A percentile compares a stretch with the other conserved stretches of the same genome.
Evolutionary conservation across 2,888 invertebrate species (phyloP).

Genomic region (Agrotis clavis): DNA sequence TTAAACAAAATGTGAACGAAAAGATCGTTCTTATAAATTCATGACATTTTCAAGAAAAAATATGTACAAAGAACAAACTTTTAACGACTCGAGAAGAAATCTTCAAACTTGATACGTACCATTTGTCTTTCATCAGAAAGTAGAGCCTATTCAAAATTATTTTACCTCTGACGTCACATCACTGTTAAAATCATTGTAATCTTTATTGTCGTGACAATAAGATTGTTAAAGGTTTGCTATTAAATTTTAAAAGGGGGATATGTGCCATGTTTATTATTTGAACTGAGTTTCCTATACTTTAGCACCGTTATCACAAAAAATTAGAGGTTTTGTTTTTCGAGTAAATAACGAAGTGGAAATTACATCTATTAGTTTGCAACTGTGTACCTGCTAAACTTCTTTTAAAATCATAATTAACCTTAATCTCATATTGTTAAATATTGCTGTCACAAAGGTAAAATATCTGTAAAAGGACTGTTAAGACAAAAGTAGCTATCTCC

Average conservation of each 20-base stretch:
- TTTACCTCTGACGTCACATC: background rate
- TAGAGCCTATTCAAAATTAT: background rate
- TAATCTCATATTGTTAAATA: too few relatives aligned
- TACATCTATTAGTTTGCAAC: too few relatives aligned
- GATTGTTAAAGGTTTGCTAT: background rate
- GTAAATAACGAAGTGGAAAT: too few relatives aligned
- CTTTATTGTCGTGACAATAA: background rate
- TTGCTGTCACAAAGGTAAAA: background rate
- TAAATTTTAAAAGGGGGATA: too few relatives aligned
- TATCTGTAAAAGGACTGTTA: background rate
- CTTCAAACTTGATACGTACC: conserved; percentile 9
- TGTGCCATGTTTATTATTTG: too few relatives aligned
- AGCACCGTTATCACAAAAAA: too few relatives aligned
- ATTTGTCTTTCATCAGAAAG: conserved; percentile 52
- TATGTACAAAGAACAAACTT: conserved; percentile 38
- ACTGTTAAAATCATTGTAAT: background rate
- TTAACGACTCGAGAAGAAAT: conserved; percentile 49
- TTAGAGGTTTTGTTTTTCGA: too few relatives aligned
- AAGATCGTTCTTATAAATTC: conserved; percentile 1
- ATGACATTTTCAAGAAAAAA: conserved; percentile 12
- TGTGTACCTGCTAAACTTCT: too few relatives aligned
- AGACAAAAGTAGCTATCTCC: conserved; percentile 27
- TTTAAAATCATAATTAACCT: too few relatives aligned
- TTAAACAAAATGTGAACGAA: conserved; percentile 12
- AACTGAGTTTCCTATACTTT: too few relatives aligned